Evolutionary conservation across 1,140 invertebrate species (phyloP).

Genomic region (Bombus turneri): DNA sequence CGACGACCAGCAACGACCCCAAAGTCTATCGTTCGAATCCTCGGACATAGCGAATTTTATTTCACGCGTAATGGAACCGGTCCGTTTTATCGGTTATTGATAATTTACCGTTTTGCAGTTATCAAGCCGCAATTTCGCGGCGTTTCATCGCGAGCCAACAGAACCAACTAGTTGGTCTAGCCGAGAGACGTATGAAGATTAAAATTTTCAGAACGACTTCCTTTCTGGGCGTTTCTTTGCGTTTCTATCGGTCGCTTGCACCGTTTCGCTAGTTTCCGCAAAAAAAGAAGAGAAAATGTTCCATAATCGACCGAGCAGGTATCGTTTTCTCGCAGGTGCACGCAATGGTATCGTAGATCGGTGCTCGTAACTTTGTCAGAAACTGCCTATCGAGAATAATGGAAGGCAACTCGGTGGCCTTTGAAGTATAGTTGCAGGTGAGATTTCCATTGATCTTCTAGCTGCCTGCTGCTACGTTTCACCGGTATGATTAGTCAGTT

Average conservation of each 20-base stretch:
- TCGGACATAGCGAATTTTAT: slow-evolving; percentile 1
- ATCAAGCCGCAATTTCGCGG: not conserved
- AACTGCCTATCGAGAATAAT: slow-evolving; percentile 6
- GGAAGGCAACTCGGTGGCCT: not conserved
- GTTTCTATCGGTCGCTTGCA: not conserved
- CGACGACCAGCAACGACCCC: not conserved
- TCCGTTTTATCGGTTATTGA: slow-evolving; percentile 3
- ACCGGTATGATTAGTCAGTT: slow-evolving; percentile 29
- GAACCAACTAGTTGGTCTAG: too few species aligned
- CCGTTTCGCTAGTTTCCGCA: not conserved
- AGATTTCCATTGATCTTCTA: slow-evolving; percentile 16
- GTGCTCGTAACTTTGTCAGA: not conserved
- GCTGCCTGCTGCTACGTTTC: not conserved
- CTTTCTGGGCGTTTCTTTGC: not conserved
- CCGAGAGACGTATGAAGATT: too few species aligned
- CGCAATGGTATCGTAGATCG: not conserved
- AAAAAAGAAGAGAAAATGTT: not conserved
- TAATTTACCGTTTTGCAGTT: not conserved
- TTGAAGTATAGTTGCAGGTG: not conserved
- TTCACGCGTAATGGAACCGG: slow-evolving; percentile 9
- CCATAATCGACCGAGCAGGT: not conserved
- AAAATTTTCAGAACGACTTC: not conserved
- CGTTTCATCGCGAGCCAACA: not conserved
- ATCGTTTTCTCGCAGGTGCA: not conserved
- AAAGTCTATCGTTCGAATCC: not conserved